Evolutionary conservation across 2,888 invertebrate species (phyloP), one percentile per base, ranked within the genome.

Genomic region (Agelastica alni): DNA sequence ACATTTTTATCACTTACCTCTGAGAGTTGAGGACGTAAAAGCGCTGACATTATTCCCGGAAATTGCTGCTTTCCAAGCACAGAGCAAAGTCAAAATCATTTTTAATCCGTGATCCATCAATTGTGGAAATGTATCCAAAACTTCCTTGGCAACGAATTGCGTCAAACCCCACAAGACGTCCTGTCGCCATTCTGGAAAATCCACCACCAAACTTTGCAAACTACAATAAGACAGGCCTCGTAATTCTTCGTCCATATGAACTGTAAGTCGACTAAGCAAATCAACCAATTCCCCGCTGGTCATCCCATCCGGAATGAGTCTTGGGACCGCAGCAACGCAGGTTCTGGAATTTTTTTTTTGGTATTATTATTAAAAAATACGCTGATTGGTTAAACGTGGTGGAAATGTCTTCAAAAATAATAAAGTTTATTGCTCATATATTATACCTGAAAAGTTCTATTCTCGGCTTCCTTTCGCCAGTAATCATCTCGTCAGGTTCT

Each of bases 181-280:
- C 73, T 96, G 95, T 64, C 98, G 82, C 98, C 98, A 99, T 70
- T 96, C 94, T 13, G 96, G 91, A 75, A 98, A 97, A 77, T 99
- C 98, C 30, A 93, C 85, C 17, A 98, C 92, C 18, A 99, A 81
- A 39, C 96, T 97, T 78, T 98, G 97, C 36, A 98, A 80, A 66
- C 96, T 93, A 76, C 96, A 96, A 78, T 93, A 95, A 0, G 96
- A 94, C 47, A 97, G 80, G 2, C 90, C 93, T 18, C 96, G 84
- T 47, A 99, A 80, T 77, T 99, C 99, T 74, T 98, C 99, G 69
- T 99, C 99, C 88, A 98, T 92, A 74, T 99, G 99, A 1, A 98
- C 93, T 0, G 97, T 98, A 37, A 99, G 83, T 3, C 98, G 84
- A 30, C 94, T 89, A 2, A 99, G 80, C 61, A 99, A 81, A 70